These are phyloP conservation scores for Hirtodrosophila duncani DNA, from an alignment of 2,888 invertebrate species.

Conservation along the genomic window DNA sequence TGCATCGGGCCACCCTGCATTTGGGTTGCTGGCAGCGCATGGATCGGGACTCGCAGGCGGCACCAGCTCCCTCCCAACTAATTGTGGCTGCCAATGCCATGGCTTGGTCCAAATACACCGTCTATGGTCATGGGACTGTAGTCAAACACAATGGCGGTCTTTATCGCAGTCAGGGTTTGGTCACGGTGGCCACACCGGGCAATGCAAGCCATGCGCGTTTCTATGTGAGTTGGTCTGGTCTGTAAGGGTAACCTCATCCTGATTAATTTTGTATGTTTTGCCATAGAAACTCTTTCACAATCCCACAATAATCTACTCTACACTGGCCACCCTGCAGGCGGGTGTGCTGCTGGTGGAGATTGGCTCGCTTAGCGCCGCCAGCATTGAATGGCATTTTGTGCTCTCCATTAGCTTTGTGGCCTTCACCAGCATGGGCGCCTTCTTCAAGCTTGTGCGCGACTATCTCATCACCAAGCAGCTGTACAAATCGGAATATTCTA, in stretches of 20 bases:
- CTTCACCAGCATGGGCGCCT: conserved; percentile 93
- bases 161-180: conserved; percentile 87
- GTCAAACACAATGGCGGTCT: conserved; percentile 85
- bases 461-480: conserved; percentile 91
- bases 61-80: conserved; percentile 33
- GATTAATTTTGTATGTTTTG: not conserved
- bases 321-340: conserved; percentile 85
- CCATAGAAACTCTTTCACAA: conserved; percentile 90
- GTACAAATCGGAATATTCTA: conserved; percentile 79
- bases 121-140: conserved; percentile 88
- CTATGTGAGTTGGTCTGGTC: conserved; percentile 85
- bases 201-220: conserved; percentile 89
- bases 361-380: conserved; percentile 86
- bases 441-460: conserved; percentile 93
- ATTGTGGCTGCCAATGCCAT: conserved; percentile 63
- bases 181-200: conserved; percentile 93
- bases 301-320: conserved; percentile 87
- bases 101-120: conserved; percentile 80
- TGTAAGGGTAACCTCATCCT: too few species aligned
- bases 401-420: conserved; percentile 90
- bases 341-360: conserved; percentile 87
- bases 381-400: conserved; percentile 94
- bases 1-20: conserved; percentile 94
- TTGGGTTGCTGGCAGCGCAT: conserved; percentile 82
- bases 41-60: conserved; percentile 53